phyloP scores from a whole-genome alignment of 2,888 invertebrate genomes.

The Ormyrus rosae region DNA sequence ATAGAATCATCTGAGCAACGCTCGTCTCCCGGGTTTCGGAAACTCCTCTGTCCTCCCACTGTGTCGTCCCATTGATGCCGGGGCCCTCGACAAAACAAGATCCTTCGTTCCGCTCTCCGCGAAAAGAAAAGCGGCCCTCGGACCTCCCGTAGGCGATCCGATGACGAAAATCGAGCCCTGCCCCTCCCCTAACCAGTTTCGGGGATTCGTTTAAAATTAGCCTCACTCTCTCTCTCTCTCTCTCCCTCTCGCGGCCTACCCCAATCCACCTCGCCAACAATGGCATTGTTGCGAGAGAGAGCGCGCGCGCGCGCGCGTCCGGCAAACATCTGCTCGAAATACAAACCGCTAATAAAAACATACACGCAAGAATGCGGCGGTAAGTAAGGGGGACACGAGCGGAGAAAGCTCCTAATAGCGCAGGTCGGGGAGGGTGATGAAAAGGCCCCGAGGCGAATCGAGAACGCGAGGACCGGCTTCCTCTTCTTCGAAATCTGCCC shows the following conservation, averaged over 20 bases:
- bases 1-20: conserved; percentile 28
- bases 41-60: conserved; percentile 26
- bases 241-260: conserved; percentile 58
- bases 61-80: conserved; percentile 2
- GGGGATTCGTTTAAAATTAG: conserved; percentile 50
- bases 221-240: neutral
- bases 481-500: conserved; percentile 24
- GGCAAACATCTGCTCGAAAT: conserved; percentile 74
- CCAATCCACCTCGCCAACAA: conserved; percentile 69
- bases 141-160: conserved; percentile 45
- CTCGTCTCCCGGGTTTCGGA: conserved; percentile 10
- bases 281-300: conserved; percentile 43
- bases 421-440: conserved; percentile 34
- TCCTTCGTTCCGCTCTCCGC: conserved; percentile 29
- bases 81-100: conserved; percentile 24
- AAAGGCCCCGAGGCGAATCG: conserved; percentile 33
- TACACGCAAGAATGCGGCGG: conserved; percentile 39
- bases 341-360: conserved; percentile 75
- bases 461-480: conserved; percentile 5
- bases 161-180: conserved; percentile 42
- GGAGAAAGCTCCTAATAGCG: conserved; percentile 35
- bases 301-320: neutral
- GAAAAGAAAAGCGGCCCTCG: conserved; percentile 15
- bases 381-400: conserved; percentile 36
- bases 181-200: conserved; percentile 23